Conservation (phyloP, 2,797 vertebrate genomes). For the Macropus fuliginosus region DNA sequence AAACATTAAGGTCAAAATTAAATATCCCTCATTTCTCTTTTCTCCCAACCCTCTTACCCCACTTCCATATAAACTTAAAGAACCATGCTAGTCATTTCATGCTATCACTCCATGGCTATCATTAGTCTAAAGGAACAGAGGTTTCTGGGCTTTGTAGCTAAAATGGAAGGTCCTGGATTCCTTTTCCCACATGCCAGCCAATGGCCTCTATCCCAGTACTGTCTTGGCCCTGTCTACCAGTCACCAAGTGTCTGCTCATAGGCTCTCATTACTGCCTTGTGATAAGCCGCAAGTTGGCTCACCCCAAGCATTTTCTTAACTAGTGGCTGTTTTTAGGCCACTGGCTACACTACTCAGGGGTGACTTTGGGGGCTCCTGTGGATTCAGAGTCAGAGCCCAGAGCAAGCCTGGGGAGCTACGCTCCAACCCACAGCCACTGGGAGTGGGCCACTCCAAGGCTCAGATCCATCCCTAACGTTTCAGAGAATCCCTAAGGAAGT, state of each 20-base stretch:
- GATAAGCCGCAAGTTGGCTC: not conserved
- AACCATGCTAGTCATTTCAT: not conserved
- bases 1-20: not conserved
- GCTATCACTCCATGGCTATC: not conserved
- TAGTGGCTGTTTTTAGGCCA: not conserved
- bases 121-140: not conserved
- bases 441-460: not conserved
- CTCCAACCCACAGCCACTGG: not conserved
- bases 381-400: not conserved
- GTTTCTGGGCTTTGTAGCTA: slow-evolving; percentile 3
- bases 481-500: not conserved
- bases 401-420: not conserved
- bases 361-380: not conserved
- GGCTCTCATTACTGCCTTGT: not conserved
- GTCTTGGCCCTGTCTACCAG: not conserved
- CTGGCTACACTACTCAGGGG: not conserved
- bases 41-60: not conserved
- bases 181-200: not conserved
- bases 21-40: not conserved
- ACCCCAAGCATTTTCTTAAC: not conserved
- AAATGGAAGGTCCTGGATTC: not conserved
- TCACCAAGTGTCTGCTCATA: not conserved
- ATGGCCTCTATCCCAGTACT: not conserved
- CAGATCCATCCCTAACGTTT: not conserved
- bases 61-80: not conserved